Percentiles rank a stretch among this genome's conserved stretches.
Conservation (phyloP, 2,797 vertebrate species). For the Apogon hyalosoma region DNA sequence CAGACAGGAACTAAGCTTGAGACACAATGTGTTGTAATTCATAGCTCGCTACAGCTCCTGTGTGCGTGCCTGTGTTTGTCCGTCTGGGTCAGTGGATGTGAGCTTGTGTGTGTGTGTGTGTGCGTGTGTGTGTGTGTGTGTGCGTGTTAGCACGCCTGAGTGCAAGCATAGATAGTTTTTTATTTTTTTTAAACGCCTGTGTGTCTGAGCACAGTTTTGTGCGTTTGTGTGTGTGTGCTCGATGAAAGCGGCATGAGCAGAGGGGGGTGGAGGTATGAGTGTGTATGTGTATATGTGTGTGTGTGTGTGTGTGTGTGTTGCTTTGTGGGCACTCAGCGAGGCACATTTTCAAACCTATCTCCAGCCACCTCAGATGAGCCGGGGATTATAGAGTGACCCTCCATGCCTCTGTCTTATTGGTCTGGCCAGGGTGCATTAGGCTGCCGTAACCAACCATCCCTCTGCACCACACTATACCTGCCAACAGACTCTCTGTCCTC, state of each 20-base stretch:
- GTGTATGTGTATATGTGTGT: conserved; percentile 15
- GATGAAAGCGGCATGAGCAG: conserved; percentile 87
- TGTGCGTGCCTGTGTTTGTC: conserved; percentile 73
- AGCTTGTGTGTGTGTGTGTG: conserved; percentile 6
- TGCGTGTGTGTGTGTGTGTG: conserved; percentile 18
- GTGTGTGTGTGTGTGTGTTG: conserved; percentile 78
- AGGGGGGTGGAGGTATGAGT: conserved; percentile 15
- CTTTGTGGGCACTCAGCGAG: conserved; percentile 93
- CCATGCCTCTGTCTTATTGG: conserved; percentile 97
- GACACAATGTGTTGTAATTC: conserved; percentile 95
- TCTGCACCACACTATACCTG: conserved; percentile 38
- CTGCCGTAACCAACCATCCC: conserved; percentile 89
- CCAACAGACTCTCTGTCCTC: conserved; percentile 17
- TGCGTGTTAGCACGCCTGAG: conserved; percentile 56
- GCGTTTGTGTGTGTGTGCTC: conserved; percentile 46
- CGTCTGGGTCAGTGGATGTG: conserved; percentile 74
- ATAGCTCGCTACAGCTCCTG: conserved; percentile 87
- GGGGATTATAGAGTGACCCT: conserved; percentile 98
- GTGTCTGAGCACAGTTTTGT: conserved; percentile 58
- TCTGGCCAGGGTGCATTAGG: conserved; percentile 95
- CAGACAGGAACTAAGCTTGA: conserved; percentile 83
- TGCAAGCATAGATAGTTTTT: conserved; percentile 62
- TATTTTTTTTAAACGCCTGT: conserved; percentile 51
- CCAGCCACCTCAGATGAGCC: conserved; percentile 96
- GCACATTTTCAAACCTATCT: conserved; percentile 95